A percentile compares a stretch with the other conserved stretches of the same genome.
phyloP scores from a whole-genome alignment of 1,140 invertebrate species.

The Drosophila littoralis region DNA sequence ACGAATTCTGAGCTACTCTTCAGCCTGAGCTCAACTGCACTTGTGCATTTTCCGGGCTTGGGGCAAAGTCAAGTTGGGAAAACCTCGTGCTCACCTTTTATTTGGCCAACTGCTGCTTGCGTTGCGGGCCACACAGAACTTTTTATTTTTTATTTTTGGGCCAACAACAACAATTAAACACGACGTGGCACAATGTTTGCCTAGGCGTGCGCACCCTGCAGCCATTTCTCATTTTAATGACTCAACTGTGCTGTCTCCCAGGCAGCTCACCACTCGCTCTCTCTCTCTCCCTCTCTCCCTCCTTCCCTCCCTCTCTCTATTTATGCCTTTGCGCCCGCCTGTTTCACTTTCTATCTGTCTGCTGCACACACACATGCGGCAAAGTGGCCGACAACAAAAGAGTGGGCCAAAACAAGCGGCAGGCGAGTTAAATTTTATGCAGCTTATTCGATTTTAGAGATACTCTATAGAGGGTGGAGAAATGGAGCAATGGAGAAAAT shows the following conservation, averaged over 20 bases:
- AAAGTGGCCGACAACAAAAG: slow-evolving; percentile 48
- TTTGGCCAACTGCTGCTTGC: slow-evolving; percentile 39
- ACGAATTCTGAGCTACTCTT: neutral
- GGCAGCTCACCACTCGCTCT: neutral
- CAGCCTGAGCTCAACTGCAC: slow-evolving; percentile 12
- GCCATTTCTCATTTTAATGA: slow-evolving; percentile 82
- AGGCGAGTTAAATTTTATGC: slow-evolving; percentile 13
- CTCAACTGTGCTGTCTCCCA: slow-evolving; percentile 66
- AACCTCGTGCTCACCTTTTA: slow-evolving; percentile 38
- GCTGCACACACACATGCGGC: slow-evolving; percentile 25
- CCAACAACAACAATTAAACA: slow-evolving; percentile 77
- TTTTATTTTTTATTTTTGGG: slow-evolving; percentile 48
- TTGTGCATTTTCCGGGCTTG: slow-evolving; percentile 33
- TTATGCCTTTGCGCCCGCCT: slow-evolving; percentile 24
- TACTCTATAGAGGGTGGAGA: neutral
- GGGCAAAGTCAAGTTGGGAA: slow-evolving; percentile 60
- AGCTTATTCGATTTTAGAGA: slow-evolving; percentile 15
- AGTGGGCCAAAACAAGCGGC: slow-evolving; percentile 23
- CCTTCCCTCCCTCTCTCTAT: neutral
- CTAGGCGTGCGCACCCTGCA: slow-evolving; percentile 59
- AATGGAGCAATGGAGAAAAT: too few relatives aligned
- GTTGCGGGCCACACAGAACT: slow-evolving; percentile 35
- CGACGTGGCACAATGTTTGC: slow-evolving; percentile 67
- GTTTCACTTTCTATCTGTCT: slow-evolving; percentile 43
- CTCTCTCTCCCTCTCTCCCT: neutral